These are phyloP conservation scores for Molanna angustata DNA, from an alignment of 2,888 invertebrate species.

Conservation along the genomic window DNA sequence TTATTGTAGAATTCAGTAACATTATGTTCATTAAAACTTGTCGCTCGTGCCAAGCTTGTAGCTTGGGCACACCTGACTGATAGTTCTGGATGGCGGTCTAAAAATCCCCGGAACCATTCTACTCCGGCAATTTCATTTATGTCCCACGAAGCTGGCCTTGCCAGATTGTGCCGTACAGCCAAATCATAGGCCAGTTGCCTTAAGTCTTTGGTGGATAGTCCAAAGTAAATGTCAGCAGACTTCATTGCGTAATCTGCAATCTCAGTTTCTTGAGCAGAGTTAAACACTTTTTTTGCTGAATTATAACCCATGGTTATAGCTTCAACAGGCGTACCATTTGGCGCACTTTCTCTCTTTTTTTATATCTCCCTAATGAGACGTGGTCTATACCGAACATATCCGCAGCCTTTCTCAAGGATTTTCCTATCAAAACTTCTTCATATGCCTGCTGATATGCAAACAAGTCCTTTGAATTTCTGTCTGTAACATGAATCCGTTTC, in stretches of 20 bases:
- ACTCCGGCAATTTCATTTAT: neutral
- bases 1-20: conserved; percentile 4
- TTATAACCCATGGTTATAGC: too few species aligned
- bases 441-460: too few species aligned
- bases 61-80: conserved; percentile 1
- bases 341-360: too few species aligned
- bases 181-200: conserved; percentile 3
- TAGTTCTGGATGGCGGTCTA: neutral
- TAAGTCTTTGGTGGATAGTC: neutral
- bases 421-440: too few species aligned
- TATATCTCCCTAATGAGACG: too few species aligned
- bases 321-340: too few species aligned
- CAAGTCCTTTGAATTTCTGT: too few species aligned
- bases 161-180: neutral
- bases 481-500: too few species aligned
- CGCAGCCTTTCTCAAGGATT: too few species aligned
- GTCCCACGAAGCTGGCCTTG: neutral
- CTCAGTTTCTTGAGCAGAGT: conserved; percentile 19
- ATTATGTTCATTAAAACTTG: neutral
- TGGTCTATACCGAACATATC: too few species aligned
- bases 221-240: neutral
- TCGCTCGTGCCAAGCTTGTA: conserved; percentile 3
- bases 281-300: too few species aligned
- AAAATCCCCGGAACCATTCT: conserved; percentile 1
- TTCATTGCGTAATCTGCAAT: conserved; percentile 29